These are phyloP conservation scores for Hyppa rectilinea DNA, from an alignment of 2,888 invertebrate genomes.

Conservation along the genomic window DNA sequence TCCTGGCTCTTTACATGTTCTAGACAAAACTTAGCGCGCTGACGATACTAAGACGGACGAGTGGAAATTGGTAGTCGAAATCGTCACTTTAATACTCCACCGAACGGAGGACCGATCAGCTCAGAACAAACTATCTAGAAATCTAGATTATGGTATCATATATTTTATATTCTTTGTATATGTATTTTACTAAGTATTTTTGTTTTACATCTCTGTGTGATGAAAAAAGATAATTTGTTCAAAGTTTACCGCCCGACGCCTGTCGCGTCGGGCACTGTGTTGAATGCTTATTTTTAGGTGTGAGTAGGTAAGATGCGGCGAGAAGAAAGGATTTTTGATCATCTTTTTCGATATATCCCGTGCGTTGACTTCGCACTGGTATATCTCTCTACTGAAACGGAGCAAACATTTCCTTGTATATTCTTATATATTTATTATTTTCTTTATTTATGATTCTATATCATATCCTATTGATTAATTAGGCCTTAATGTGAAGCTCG, in stretches of 20 bases:
- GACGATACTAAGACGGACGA: constrained; percentile 63
- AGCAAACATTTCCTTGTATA: constrained; percentile 83
- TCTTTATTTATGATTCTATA: constrained; percentile 66
- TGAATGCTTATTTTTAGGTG: constrained; percentile 90
- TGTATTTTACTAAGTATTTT: constrained; percentile 67
- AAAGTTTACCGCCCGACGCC: constrained; percentile 82
- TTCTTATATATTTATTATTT: constrained; percentile 72
- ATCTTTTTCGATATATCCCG: constrained; percentile 88
- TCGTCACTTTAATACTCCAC: constrained; percentile 73
- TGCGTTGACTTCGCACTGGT: constrained; percentile 81
- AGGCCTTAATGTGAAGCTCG: constrained; percentile 43
- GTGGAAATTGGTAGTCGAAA: constrained; percentile 86
- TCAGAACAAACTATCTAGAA: constrained; percentile 89
- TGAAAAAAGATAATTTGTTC: constrained; percentile 90
- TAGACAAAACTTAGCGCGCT: constrained; percentile 61
- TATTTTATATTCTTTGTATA: constrained; percentile 71
- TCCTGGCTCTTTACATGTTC: constrained; percentile 59
- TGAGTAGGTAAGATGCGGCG: constrained; percentile 84
- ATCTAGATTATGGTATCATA: constrained; percentile 76
- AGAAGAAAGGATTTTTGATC: constrained; percentile 93
- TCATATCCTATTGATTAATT: constrained; percentile 36
- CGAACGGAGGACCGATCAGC: constrained; percentile 68
- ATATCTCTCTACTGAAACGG: constrained; percentile 88
- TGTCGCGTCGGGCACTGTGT: constrained; percentile 80
- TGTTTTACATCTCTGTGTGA: constrained; percentile 67